phyloP scores from a whole-genome alignment of 2,113 vertebrate genomes.

The Bubalus kerabau region DNA sequence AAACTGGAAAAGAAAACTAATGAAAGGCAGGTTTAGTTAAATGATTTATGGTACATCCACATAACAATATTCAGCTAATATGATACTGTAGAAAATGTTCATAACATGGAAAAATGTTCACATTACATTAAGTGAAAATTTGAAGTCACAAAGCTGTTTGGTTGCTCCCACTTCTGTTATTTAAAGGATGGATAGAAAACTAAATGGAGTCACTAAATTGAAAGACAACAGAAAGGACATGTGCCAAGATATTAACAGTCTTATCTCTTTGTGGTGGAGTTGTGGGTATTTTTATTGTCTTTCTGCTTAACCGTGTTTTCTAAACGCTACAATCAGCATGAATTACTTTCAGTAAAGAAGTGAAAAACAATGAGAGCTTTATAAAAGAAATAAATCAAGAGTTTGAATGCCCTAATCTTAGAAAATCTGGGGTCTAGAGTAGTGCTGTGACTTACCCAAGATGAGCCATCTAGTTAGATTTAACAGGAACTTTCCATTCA shows the following conservation, averaged over 20 bases:
- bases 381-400: not conserved
- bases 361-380: not conserved
- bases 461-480: not conserved
- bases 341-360: not conserved
- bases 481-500: not conserved
- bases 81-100: not conserved
- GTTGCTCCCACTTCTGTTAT: not conserved
- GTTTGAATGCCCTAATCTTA: not conserved
- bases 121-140: not conserved
- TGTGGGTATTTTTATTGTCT: not conserved
- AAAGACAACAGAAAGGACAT: not conserved
- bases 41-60: not conserved
- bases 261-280: not conserved
- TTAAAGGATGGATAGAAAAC: not conserved
- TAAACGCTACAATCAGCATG: not conserved
- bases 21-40: not conserved
- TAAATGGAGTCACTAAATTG: not conserved
- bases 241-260: not conserved
- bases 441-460: not conserved
- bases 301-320: slow-evolving; percentile 15
- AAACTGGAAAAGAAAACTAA: not conserved
- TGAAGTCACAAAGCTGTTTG: not conserved
- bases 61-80: not conserved
- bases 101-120: not conserved
- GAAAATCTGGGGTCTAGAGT: not conserved